Conservation (phyloP, 2,888 invertebrate genomes). For the Willowsia nigromaculata region DNA sequence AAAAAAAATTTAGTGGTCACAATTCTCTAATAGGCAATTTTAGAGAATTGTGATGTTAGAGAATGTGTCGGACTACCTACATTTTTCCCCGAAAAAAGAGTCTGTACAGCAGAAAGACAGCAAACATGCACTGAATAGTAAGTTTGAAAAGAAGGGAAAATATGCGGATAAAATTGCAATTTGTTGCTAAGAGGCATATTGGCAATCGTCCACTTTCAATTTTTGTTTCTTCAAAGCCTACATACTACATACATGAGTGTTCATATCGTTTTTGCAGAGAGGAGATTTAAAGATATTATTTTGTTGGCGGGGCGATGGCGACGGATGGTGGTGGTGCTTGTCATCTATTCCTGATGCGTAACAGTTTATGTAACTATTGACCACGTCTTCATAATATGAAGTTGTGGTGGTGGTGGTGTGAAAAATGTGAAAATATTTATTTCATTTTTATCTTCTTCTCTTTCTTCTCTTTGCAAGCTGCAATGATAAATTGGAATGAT, state of each 20-base stretch:
- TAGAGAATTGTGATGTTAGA: too few species aligned
- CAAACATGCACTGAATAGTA: constrained; percentile 1
- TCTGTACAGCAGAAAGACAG: not conserved
- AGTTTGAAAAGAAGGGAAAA: not conserved
- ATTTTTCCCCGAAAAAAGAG: constrained; percentile 5
- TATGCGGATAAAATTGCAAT: constrained; percentile 46
- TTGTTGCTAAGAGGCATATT: constrained; percentile 38
- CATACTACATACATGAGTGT: too few species aligned
- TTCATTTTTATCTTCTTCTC: too few species aligned
- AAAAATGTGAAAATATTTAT: not conserved
- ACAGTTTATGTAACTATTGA: not conserved
- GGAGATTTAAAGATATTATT: constrained; percentile 10
- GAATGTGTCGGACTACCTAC: too few species aligned
- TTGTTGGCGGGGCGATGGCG: not conserved
- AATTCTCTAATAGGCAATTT: too few species aligned
- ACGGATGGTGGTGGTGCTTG: not conserved
- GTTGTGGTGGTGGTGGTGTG: not conserved
- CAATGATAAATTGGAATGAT: constrained; percentile 38
- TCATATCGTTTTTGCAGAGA: not conserved
- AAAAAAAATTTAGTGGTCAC: too few species aligned
- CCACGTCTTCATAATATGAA: not conserved
- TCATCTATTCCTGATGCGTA: not conserved
- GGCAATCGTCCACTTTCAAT: constrained; percentile 50
- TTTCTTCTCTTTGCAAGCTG: not conserved
- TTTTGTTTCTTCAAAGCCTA: constrained; percentile 4